phyloP scores from a whole-genome alignment of 2,113 vertebrate species.

The Guaruba guarouba region DNA sequence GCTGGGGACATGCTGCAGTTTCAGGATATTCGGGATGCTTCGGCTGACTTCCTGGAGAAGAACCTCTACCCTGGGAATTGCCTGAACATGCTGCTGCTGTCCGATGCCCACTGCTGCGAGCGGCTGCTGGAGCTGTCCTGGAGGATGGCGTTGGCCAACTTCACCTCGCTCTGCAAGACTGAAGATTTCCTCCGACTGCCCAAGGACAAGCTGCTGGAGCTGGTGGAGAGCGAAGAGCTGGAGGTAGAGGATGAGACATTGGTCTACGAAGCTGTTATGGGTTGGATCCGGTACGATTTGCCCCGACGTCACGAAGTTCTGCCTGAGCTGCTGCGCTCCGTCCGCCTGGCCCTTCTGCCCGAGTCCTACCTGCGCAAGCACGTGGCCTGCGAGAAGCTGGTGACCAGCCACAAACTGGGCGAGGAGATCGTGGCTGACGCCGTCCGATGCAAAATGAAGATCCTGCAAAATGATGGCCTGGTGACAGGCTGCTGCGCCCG shows the following conservation, averaged over 20 bases:
- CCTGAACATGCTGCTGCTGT: conserved; percentile 82
- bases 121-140: conserved; percentile 82
- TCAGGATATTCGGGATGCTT: conserved; percentile 81
- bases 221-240: conserved; percentile 67
- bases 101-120: conserved; percentile 80
- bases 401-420: conserved; percentile 81
- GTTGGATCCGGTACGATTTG: conserved; percentile 82
- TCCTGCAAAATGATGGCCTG: conserved; percentile 80
- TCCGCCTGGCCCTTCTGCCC: conserved; percentile 77
- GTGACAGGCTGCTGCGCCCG: conserved; percentile 81
- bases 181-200: conserved; percentile 84
- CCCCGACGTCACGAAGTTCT: conserved; percentile 77
- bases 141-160: conserved; percentile 83
- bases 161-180: conserved; percentile 79
- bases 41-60: conserved; percentile 81
- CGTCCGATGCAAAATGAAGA: conserved; percentile 81
- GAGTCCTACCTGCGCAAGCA: conserved; percentile 53
- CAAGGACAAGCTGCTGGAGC: conserved; percentile 76
- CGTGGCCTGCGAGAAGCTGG: conserved; percentile 72
- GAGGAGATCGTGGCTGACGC: conserved; percentile 82
- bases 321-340: conserved; percentile 77
- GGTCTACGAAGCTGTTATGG: conserved; percentile 81
- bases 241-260: conserved; percentile 57
- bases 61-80: conserved; percentile 82
- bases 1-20: conserved; percentile 84